Percentiles rank a stretch among this genome's conserved stretches.
phyloP scores from a whole-genome alignment of 2,888 invertebrate genomes.

The Pecten maximus region DNA sequence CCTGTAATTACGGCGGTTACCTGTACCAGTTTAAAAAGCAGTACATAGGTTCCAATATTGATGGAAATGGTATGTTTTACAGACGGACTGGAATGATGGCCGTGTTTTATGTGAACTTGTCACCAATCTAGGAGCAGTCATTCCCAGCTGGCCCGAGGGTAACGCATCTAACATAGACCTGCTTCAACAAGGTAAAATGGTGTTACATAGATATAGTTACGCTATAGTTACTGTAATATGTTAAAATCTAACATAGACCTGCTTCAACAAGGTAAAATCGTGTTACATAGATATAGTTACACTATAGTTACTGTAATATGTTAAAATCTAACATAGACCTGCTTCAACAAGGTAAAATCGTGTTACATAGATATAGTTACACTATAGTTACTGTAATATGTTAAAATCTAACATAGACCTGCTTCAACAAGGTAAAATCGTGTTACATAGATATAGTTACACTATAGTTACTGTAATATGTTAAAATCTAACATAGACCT shows the following conservation, averaged over 20 bases:
- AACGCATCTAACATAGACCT: conserved; percentile 56
- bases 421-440: conserved; percentile 64
- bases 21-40: background rate
- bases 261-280: conserved; percentile 64
- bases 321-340: conserved; percentile 57
- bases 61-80: conserved; percentile 22
- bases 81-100: conserved; percentile 77
- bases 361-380: too few species aligned
- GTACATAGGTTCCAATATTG: background rate
- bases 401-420: conserved; percentile 57
- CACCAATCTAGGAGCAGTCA: conserved; percentile 65
- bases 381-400: too few species aligned
- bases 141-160: conserved; percentile 62
- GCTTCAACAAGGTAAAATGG: conserved; percentile 64
- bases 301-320: too few species aligned
- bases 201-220: too few species aligned
- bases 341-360: conserved; percentile 64
- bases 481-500: too few species aligned
- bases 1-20: too few species aligned
- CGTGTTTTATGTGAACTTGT: conserved; percentile 69
- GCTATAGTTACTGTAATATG: too few species aligned
- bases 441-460: too few species aligned
- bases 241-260: conserved; percentile 57
- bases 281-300: too few species aligned
- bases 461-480: too few species aligned